A percentile compares a stretch with the other conserved stretches of the same genome.
These are phyloP conservation scores for Hycleus cichorii DNA, from an alignment of 1,140 invertebrate genomes.

Conservation along the genomic window DNA sequence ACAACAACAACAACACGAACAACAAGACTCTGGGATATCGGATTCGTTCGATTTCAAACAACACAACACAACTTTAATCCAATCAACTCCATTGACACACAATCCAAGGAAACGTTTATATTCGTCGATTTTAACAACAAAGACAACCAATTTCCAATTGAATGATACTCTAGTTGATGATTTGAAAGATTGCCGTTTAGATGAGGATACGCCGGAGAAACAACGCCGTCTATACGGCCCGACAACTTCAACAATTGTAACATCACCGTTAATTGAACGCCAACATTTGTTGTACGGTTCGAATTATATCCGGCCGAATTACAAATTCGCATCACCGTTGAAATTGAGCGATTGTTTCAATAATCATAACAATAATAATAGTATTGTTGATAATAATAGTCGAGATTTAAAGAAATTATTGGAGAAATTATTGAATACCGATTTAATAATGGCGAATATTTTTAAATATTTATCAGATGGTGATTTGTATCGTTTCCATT, in stretches of 20 bases:
- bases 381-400: not conserved
- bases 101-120: no score
- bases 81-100: no score
- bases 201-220: slow-evolving; percentile 4
- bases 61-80: no score
- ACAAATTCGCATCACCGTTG: slow-evolving; percentile 18
- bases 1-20: no score
- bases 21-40: no score
- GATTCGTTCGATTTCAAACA: no score
- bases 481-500: slow-evolving; percentile 30
- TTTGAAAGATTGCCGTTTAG: not conserved
- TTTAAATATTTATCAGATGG: slow-evolving; percentile 29
- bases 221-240: slow-evolving; percentile 14
- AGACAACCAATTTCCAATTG: no score
- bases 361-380: slow-evolving; percentile 7
- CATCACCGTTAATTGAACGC: slow-evolving; percentile 26
- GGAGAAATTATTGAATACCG: slow-evolving; percentile 15
- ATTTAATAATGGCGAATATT: slow-evolving; percentile 26
- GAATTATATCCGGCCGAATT: slow-evolving; percentile 11
- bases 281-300: slow-evolving; percentile 24
- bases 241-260: slow-evolving; percentile 10
- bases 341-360: slow-evolving; percentile 16
- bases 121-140: no score
- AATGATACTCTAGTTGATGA: not conserved
- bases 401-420: slow-evolving; percentile 7